A percentile compares a stretch with the other conserved stretches of the same genome.
These are phyloP conservation scores for Etheostoma nigrum DNA, from an alignment of 2,797 vertebrate species.

Conservation along the genomic window DNA sequence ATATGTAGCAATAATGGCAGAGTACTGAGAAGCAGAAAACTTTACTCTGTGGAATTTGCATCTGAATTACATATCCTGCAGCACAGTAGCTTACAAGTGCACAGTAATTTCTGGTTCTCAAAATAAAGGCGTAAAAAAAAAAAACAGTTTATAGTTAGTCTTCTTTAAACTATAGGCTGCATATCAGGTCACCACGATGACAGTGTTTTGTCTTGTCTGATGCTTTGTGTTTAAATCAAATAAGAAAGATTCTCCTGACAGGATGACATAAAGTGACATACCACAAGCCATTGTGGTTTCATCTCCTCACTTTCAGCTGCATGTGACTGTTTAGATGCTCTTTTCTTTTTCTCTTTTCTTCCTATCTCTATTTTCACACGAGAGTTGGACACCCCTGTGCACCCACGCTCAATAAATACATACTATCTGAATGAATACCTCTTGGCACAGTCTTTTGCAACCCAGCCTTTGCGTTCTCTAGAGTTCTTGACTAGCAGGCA, in stretches of 20 bases:
- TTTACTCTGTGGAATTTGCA: conserved; percentile 63
- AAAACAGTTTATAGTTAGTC: conserved; percentile 49
- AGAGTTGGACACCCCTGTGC: conserved; percentile 1
- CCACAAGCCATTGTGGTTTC: conserved; percentile 34
- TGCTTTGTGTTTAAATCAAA: conserved; percentile 39
- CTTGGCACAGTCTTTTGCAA: conserved; percentile 50
- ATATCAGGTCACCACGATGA: conserved; percentile 44
- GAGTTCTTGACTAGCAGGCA: conserved; percentile 51
- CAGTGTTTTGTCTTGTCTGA: conserved; percentile 37
- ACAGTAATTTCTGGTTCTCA: conserved; percentile 70
- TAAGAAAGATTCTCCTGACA: conserved; percentile 36
- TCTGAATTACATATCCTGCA: conserved; percentile 65
- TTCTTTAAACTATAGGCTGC: conserved; percentile 38
- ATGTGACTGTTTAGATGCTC: conserved; percentile 19
- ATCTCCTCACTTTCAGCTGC: conserved; percentile 16
- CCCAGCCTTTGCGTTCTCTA: conserved; percentile 40
- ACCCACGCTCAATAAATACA: conserved; percentile 38
- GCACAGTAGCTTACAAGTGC: conserved; percentile 51
- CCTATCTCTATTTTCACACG: conserved; percentile 21
- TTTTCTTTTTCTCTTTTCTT: conserved; percentile 6
- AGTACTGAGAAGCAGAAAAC: conserved; percentile 51
- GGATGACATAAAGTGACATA: conserved; percentile 37
- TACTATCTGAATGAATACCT: conserved; percentile 51
- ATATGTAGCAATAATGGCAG: conserved; percentile 69
- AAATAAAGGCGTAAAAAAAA: conserved; percentile 69